Percentiles rank a stretch among this genome's conserved stretches.
Evolutionary conservation across 2,888 invertebrate genomes (phyloP).

Genomic region (Ellobium chinense): DNA sequence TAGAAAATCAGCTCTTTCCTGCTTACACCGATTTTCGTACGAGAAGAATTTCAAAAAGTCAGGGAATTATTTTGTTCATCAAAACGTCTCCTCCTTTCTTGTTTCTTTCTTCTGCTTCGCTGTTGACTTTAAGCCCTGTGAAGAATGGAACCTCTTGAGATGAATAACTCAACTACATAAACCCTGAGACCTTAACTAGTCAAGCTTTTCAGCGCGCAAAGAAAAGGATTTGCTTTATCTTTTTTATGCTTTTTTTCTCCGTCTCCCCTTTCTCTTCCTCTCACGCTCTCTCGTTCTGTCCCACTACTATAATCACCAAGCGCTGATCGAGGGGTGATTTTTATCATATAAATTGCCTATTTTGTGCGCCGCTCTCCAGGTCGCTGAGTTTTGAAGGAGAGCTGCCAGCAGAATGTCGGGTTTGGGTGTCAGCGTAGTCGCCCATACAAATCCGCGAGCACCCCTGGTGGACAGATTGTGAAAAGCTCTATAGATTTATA

Average conservation of each 20-base stretch:
- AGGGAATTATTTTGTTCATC: background rate
- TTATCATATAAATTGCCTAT: conserved; percentile 21
- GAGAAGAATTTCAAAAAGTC: no score
- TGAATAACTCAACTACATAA: background rate
- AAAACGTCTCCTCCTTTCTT: background rate
- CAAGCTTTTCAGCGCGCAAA: background rate
- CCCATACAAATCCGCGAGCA: background rate
- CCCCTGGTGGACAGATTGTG: background rate
- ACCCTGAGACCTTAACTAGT: no score
- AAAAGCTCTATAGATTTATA: background rate
- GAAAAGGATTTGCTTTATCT: background rate
- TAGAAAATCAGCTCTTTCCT: no score
- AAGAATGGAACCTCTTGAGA: background rate
- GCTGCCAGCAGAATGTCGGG: background rate
- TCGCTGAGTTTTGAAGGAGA: background rate
- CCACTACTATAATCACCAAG: background rate
- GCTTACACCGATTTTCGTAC: no score
- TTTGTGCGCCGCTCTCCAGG: background rate
- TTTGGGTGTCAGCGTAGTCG: background rate
- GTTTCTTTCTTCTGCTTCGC: background rate
- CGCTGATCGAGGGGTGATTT: background rate
- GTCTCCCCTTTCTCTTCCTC: background rate
- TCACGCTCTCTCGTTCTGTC: background rate
- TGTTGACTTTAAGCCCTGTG: background rate
- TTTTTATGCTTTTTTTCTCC: background rate